Evolutionary conservation across 2,797 vertebrate genomes (phyloP).

Genomic region (Trematomus bernacchii): DNA sequence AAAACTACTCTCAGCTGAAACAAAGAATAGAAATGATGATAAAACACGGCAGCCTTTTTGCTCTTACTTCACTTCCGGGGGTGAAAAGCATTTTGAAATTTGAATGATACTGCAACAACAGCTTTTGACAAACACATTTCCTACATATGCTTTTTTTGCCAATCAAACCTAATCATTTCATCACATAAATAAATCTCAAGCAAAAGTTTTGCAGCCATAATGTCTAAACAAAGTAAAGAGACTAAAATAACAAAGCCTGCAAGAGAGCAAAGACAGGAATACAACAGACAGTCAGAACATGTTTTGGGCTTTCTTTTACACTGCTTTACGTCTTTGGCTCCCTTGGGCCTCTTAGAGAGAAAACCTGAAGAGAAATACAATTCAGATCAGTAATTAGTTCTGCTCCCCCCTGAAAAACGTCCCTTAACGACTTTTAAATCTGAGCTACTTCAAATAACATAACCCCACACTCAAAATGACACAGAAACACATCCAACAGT

Average conservation of each 20-base stretch:
- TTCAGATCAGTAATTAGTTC: constrained; percentile 60
- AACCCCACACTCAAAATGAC: constrained; percentile 67
- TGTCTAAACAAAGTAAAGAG: constrained; percentile 55
- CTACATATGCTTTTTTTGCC: constrained; percentile 43
- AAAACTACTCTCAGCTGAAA: constrained; percentile 51
- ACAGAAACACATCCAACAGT: constrained; percentile 69
- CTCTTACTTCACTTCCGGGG: constrained; percentile 35
- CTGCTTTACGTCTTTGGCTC: constrained; percentile 65
- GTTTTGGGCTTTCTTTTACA: constrained; percentile 60
- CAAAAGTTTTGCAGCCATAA: constrained; percentile 58
- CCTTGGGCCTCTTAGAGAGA: constrained; percentile 47
- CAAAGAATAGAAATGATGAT: constrained; percentile 44
- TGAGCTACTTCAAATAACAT: constrained; percentile 64
- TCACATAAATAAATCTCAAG: constrained; percentile 63
- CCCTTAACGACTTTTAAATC: constrained; percentile 49
- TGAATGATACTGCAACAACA: constrained; percentile 63
- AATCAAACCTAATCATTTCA: constrained; percentile 57
- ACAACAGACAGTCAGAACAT: constrained; percentile 55
- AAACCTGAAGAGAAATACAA: constrained; percentile 56
- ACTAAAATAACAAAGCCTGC: constrained; percentile 60
- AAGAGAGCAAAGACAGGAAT: constrained; percentile 51
- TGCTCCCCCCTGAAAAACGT: constrained; percentile 31
- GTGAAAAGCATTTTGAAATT: constrained; percentile 36
- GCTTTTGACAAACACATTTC: constrained; percentile 51
- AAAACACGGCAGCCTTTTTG: constrained; percentile 40